These are phyloP conservation scores for Tipula lateralis DNA, from an alignment of 2,888 invertebrate species.

Conservation along the genomic window DNA sequence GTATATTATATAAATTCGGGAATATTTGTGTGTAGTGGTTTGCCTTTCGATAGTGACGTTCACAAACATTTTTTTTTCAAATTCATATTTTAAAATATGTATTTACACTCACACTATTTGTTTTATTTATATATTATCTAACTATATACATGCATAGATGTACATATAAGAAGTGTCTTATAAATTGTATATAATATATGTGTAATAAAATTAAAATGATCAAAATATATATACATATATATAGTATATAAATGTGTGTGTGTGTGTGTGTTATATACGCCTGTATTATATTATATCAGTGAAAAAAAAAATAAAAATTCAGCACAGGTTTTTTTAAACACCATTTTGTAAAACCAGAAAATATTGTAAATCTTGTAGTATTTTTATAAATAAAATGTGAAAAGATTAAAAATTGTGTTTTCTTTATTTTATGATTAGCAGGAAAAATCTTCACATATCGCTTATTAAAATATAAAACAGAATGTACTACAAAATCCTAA, in stretches of 20 bases:
- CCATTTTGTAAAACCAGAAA: neutral
- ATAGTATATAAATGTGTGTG: neutral
- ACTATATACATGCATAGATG: neutral
- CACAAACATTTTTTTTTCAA: neutral
- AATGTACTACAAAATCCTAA: neutral
- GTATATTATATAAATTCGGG: neutral
- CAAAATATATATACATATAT: too few species aligned
- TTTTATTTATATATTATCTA: neutral
- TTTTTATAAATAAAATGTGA: conserved; percentile 21
- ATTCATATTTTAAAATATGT: neutral
- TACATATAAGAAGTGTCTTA: neutral
- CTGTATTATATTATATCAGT: conserved; percentile 11
- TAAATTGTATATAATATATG: neutral
- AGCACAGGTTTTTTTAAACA: conserved; percentile 12
- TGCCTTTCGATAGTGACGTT: conserved; percentile 12
- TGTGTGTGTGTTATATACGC: neutral
- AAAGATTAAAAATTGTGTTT: neutral
- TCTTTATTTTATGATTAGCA: neutral
- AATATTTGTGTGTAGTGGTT: neutral
- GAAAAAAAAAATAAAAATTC: neutral
- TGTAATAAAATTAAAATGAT: too few species aligned
- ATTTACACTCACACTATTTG: neutral
- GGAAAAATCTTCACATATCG: neutral
- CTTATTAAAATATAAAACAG: neutral
- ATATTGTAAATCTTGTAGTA: neutral